phyloP scores from a whole-genome alignment of 1,140 invertebrate genomes.

The Musca domestica region DNA sequence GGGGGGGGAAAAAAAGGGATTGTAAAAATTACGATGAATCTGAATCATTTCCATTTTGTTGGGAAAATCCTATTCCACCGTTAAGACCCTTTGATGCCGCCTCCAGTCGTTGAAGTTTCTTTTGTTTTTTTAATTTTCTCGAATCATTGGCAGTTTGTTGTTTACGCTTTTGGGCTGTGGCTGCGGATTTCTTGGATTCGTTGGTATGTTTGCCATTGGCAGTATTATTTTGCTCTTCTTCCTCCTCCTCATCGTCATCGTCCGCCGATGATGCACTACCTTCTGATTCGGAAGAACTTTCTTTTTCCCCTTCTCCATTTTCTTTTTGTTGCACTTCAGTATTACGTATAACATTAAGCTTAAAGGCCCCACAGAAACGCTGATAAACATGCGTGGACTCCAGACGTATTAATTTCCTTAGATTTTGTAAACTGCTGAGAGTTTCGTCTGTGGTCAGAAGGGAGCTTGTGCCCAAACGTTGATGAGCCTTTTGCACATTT shows the following conservation, averaged over 20 bases:
- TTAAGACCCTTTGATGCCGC: conserved; percentile 30
- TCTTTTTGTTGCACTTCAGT: conserved; percentile 30
- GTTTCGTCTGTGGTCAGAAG: not conserved
- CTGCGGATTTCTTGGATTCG: not conserved
- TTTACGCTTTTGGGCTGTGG: conserved; percentile 19
- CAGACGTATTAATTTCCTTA: conserved; percentile 35
- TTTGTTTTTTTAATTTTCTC: conserved; percentile 30
- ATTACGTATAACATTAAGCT: conserved; percentile 51
- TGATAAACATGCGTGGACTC: conserved; percentile 27
- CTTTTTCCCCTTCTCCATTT: conserved; percentile 3
- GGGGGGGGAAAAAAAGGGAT: not conserved
- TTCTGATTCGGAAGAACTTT: not conserved
- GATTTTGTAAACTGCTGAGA: conserved; percentile 39
- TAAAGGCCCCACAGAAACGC: conserved; percentile 41
- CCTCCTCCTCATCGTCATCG: not conserved
- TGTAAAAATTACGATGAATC: not conserved
- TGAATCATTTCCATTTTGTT: not conserved
- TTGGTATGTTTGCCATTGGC: conserved; percentile 6
- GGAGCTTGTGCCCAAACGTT: not conserved
- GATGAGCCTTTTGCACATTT: conserved; percentile 13
- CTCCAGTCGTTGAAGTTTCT: conserved; percentile 30
- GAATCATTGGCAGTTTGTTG: not conserved
- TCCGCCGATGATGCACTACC: not conserved
- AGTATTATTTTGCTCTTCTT: not conserved
- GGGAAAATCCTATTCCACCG: conserved; percentile 21